Evolutionary conservation across 1,140 invertebrate genomes (phyloP), one percentile per base, ranked within the genome.

Genomic region (Potamilus streckersoni): DNA sequence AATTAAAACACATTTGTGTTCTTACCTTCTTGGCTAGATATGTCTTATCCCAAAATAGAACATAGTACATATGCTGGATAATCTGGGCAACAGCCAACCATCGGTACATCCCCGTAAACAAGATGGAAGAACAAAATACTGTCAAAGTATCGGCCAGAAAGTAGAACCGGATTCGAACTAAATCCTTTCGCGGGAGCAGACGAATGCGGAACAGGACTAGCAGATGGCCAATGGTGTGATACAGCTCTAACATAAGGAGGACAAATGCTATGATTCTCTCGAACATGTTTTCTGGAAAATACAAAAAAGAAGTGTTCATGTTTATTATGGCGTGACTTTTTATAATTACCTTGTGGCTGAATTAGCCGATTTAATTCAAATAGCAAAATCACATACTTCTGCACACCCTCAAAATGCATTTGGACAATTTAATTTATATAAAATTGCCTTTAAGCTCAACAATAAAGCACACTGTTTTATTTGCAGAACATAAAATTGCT

Each of bases 21-120:
- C 69, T 68, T 77, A 87, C 86, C 83, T 82, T 86, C 73, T 84
- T 86, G 17, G 83, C 80, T 12, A 74, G 71, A 20, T 56, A 57
- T 6, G 84, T 79, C 69, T 84, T 82, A 69, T 87, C 80, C 86
- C 86, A 87, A 20, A 68, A 79, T 19, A 85, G 31, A 73, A 80
- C 84, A 71, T 86, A 87, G 69, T 83, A 87, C 3, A 82, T 62
- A 65, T 87, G 86, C 65, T 86, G 86, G 15, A 82, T 31, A 2
- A 83, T 79, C 60, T 87, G 86, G 57, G 86, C 17, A 11, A 59
- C 63, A 6, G 83, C 79, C 62, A 86, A 60, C 86, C 83, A 85
- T 59, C 76, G 73, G 0, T 84, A 69, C 23, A 69, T 75, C 38
- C 79, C 77, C 2, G 83, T 79, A 27, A 81, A 80, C 23, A 84